Percentiles rank a stretch among this genome's conserved stretches.
These are phyloP conservation scores for Semicossyphus pulcher DNA, from an alignment of 2,113 vertebrate species.

Conservation along the genomic window DNA sequence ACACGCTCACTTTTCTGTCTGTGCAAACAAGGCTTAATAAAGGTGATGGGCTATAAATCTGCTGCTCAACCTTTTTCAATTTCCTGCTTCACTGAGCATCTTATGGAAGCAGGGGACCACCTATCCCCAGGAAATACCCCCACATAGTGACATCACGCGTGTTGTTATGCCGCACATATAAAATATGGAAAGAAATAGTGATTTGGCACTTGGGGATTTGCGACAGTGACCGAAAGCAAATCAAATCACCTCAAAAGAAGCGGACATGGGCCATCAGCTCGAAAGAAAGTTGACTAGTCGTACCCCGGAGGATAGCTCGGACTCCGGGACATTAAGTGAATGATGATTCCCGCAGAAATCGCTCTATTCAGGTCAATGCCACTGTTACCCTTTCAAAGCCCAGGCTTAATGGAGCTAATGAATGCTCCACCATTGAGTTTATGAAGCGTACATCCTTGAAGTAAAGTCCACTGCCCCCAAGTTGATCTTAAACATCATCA, in stretches of 20 bases:
- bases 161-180: slow-evolving; percentile 41
- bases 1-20: slow-evolving; percentile 70
- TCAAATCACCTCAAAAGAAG: slow-evolving; percentile 36
- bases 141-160: slow-evolving; percentile 60
- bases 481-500: slow-evolving; percentile 62
- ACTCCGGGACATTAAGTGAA: slow-evolving; percentile 35
- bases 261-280: slow-evolving; percentile 35
- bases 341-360: slow-evolving; percentile 58
- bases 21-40: slow-evolving; percentile 82
- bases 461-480: slow-evolving; percentile 63
- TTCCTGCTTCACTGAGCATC: slow-evolving; percentile 77
- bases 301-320: slow-evolving; percentile 38
- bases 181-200: slow-evolving; percentile 31
- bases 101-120: slow-evolving; percentile 61
- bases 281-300: slow-evolving; percentile 38
- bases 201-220: slow-evolving; percentile 48
- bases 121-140: slow-evolving; percentile 67
- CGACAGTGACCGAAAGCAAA: slow-evolving; percentile 43
- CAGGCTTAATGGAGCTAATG: slow-evolving; percentile 69
- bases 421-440: slow-evolving; percentile 58
- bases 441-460: slow-evolving; percentile 67
- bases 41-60: slow-evolving; percentile 72
- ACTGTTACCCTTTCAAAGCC: slow-evolving; percentile 58
- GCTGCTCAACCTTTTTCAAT: slow-evolving; percentile 77
- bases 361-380: slow-evolving; percentile 58